phyloP scores from a whole-genome alignment of 2,888 invertebrate species.

The Galeopsomyia nigrocyanea region DNA sequence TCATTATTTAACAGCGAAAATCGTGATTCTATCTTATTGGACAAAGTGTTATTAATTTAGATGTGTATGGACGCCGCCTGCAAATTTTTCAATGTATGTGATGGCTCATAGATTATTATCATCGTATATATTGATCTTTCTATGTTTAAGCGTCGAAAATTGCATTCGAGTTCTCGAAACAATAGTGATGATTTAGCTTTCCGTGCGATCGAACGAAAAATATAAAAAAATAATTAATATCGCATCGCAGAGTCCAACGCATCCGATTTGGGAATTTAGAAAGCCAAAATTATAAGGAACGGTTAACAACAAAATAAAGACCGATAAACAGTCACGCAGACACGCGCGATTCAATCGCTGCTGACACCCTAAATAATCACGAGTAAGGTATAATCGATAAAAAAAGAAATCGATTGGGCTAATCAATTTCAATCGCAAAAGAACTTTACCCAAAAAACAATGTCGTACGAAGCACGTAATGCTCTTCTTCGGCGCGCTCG shows the following conservation, averaged over 20 bases:
- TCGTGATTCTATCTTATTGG: slow-evolving; percentile 42
- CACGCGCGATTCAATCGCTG: slow-evolving; percentile 4
- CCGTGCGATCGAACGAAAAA: background rate
- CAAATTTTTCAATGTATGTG: background rate
- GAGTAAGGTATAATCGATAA: background rate
- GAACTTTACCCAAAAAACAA: background rate
- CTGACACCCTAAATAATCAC: background rate
- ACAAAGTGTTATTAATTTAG: slow-evolving; percentile 41
- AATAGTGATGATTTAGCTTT: background rate
- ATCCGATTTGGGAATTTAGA: slow-evolving; percentile 4
- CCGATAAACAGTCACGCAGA: background rate
- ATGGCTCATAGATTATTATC: background rate
- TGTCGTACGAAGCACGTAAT: slow-evolving; percentile 12
- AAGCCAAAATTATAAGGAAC: background rate
- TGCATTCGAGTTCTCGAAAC: slow-evolving; percentile 5
- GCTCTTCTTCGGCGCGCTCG: slow-evolving; percentile 31
- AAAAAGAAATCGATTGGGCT: background rate
- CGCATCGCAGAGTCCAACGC: background rate
- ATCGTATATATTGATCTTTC: too few relatives aligned
- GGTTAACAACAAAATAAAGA: slow-evolving; percentile 11
- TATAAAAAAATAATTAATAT: background rate
- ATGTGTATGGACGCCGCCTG: slow-evolving; percentile 43
- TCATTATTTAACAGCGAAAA: slow-evolving; percentile 42
- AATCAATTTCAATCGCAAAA: slow-evolving; percentile 3
- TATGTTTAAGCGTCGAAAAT: slow-evolving; percentile 2